A percentile compares a stretch with the other conserved stretches of the same genome.
Conservation (phyloP, 64 coral and sea anemone species). For the Dendrophyllia cribrosa region DNA sequence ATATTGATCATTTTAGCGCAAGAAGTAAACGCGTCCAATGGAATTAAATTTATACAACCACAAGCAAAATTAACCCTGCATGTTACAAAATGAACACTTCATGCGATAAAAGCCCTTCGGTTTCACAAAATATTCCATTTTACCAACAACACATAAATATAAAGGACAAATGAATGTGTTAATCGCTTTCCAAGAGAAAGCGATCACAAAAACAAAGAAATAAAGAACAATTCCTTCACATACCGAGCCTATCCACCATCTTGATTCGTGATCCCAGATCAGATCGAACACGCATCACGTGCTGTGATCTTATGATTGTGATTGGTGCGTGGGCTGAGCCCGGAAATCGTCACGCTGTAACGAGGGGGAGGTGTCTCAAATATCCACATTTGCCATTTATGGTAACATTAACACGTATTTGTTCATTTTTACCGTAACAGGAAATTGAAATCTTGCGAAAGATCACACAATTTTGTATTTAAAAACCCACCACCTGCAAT, state of each 20-base stretch:
- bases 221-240: slow-evolving; percentile 65
- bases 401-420: background rate
- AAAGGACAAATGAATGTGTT: background rate
- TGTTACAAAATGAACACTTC: background rate
- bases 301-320: background rate
- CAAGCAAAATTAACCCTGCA: background rate
- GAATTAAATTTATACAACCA: background rate
- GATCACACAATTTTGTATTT: too few relatives aligned
- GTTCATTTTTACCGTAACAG: slow-evolving; percentile 4
- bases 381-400: background rate
- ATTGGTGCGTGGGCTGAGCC: slow-evolving; percentile 52
- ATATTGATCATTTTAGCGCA: background rate
- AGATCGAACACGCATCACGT: slow-evolving; percentile 31
- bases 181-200: background rate
- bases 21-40: background rate
- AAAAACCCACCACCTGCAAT: too few relatives aligned
- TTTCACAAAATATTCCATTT: background rate
- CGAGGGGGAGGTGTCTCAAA: slow-evolving; percentile 46
- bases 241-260: slow-evolving; percentile 95
- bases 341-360: background rate
- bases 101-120: background rate
- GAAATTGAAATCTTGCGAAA: background rate
- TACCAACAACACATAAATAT: background rate
- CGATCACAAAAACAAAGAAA: background rate
- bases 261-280: slow-evolving; percentile 36